Percentiles rank a stretch among this genome's conserved stretches.
These are phyloP conservation scores for Pachypanchax playfairii DNA, from an alignment of 2,113 vertebrate species.

Conservation along the genomic window DNA sequence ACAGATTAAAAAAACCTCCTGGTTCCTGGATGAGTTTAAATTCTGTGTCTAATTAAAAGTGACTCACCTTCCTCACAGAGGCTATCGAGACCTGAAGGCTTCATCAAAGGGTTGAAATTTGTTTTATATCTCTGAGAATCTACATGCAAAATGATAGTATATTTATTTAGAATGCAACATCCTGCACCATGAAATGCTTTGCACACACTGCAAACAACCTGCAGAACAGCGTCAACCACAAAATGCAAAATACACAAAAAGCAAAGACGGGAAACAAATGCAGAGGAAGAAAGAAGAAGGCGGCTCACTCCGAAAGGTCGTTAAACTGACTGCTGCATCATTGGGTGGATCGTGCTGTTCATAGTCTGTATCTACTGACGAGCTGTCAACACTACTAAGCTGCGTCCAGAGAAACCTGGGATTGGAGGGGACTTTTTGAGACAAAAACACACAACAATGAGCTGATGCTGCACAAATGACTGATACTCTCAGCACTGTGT, in stretches of 20 bases:
- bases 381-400: slow-evolving; percentile 66
- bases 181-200: slow-evolving; percentile 16
- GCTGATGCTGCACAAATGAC: background rate
- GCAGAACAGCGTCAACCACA: slow-evolving; percentile 29
- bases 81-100: slow-evolving; percentile 24
- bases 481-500: background rate
- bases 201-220: slow-evolving; percentile 2
- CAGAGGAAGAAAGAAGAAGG: slow-evolving; percentile 32
- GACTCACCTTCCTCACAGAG: slow-evolving; percentile 71
- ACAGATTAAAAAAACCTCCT: no score
- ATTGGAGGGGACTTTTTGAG: slow-evolving; percentile 42
- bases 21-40: no score
- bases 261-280: slow-evolving; percentile 25
- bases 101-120: slow-evolving; percentile 30
- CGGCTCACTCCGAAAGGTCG: slow-evolving; percentile 77
- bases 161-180: slow-evolving; percentile 13
- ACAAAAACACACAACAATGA: slow-evolving; percentile 29
- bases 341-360: slow-evolving; percentile 58
- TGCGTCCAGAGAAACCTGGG: slow-evolving; percentile 60
- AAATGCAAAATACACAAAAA: slow-evolving; percentile 6
- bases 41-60: no score
- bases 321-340: slow-evolving; percentile 53
- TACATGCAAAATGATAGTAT: slow-evolving; percentile 28
- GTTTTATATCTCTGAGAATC: slow-evolving; percentile 70
- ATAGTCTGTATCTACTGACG: slow-evolving; percentile 72